These are phyloP conservation scores for Agriopis marginaria DNA, from an alignment of 2,888 invertebrate species.

Conservation along the genomic window DNA sequence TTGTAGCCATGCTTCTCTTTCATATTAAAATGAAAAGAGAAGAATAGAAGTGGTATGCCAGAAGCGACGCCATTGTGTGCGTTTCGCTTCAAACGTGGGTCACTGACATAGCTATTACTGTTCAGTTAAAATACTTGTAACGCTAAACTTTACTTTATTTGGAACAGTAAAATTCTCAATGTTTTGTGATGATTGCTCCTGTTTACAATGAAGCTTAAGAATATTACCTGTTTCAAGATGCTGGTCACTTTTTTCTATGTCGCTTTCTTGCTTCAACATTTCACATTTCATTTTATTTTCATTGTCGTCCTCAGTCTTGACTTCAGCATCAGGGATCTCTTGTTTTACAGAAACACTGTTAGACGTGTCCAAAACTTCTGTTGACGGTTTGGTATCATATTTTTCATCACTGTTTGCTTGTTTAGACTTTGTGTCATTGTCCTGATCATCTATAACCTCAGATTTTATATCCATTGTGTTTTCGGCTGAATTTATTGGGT, in stretches of 20 bases:
- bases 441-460: constrained; percentile 1
- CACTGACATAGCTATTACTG: too few relatives aligned
- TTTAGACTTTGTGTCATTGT: constrained; percentile 1
- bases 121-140: too few relatives aligned
- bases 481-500: neutral
- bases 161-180: too few relatives aligned
- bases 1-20: too few relatives aligned
- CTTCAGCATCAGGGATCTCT: neutral
- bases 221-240: neutral
- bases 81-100: too few relatives aligned
- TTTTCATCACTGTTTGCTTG: neutral
- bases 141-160: too few relatives aligned
- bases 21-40: too few relatives aligned
- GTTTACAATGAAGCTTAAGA: too few relatives aligned
- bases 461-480: constrained; percentile 11
- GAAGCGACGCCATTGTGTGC: too few relatives aligned
- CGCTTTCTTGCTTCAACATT: neutral
- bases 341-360: constrained; percentile 3
- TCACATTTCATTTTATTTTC: neutral
- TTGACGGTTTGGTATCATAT: neutral
- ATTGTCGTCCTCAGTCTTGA: neutral
- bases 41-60: too few relatives aligned
- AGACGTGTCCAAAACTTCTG: neutral
- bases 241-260: neutral
- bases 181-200: too few relatives aligned